Conservation (phyloP, 2,888 invertebrate genomes). For the Callyntrura guangdongensis region DNA sequence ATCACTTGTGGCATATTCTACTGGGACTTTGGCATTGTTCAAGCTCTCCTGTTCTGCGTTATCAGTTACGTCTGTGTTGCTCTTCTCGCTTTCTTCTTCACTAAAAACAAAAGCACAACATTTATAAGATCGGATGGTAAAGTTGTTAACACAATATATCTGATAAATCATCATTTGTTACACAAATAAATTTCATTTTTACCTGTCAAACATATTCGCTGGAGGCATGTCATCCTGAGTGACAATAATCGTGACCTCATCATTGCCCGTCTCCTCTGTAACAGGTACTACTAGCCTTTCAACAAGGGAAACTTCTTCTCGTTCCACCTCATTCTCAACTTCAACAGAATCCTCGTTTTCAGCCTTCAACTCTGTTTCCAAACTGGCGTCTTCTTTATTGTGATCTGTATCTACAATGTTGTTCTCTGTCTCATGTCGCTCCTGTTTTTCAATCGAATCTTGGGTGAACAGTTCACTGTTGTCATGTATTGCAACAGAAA, state of each 20-base stretch:
- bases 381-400: background rate
- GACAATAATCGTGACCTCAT: slow-evolving; percentile 69
- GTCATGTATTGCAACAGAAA: background rate
- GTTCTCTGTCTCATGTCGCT: background rate
- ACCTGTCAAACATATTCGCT: slow-evolving; percentile 76
- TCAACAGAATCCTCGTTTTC: slow-evolving; percentile 15
- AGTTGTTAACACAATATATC: too few species aligned
- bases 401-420: too few species aligned
- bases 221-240: slow-evolving; percentile 77
- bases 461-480: background rate
- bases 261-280: slow-evolving; percentile 66
- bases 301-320: background rate
- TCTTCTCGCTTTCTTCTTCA: slow-evolving; percentile 60
- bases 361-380: background rate
- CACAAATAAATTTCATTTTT: slow-evolving; percentile 53
- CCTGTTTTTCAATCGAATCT: background rate
- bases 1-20: slow-evolving; percentile 57
- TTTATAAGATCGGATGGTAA: background rate
- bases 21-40: slow-evolving; percentile 35
- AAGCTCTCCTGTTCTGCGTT: slow-evolving; percentile 41
- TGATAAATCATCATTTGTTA: too few species aligned
- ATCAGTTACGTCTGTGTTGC: slow-evolving; percentile 15
- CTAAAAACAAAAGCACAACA: slow-evolving; percentile 45
- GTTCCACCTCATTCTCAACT: background rate
- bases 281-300: slow-evolving; percentile 63